A percentile compares a stretch with the other conserved stretches of the same genome.
These are phyloP conservation scores for Minunthozetes semirufus DNA, from an alignment of 2,888 invertebrate genomes.

Conservation along the genomic window DNA sequence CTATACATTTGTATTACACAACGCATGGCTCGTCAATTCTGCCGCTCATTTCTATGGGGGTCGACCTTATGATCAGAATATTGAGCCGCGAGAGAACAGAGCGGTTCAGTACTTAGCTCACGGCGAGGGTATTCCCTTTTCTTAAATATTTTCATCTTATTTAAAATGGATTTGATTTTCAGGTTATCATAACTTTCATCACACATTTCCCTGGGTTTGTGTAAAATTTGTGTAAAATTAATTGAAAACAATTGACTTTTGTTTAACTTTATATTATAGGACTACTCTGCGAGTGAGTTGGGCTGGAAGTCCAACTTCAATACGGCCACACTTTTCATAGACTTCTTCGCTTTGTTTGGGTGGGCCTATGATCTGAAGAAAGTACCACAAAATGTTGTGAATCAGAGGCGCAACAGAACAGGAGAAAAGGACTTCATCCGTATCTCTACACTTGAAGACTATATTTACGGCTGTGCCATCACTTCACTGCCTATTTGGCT, in stretches of 20 bases:
- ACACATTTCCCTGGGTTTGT: slow-evolving; percentile 48
- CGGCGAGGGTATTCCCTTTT: slow-evolving; percentile 42
- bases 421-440: not conserved
- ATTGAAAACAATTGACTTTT: not conserved
- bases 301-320: slow-evolving; percentile 47
- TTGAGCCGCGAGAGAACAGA: slow-evolving; percentile 49
- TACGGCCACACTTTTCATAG: slow-evolving; percentile 49
- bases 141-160: not conserved
- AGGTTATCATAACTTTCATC: slow-evolving; percentile 52
- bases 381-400: not conserved
- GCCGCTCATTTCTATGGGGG: slow-evolving; percentile 89
- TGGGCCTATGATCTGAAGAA: slow-evolving; percentile 47
- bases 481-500: not conserved
- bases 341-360: slow-evolving; percentile 48
- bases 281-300: slow-evolving; percentile 50
- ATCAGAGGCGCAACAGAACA: not conserved
- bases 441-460: not conserved
- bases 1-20: slow-evolving; percentile 58
- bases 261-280: slow-evolving; percentile 37
- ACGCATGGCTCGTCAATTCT: slow-evolving; percentile 90
- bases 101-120: slow-evolving; percentile 47
- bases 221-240: not conserved
- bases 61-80: slow-evolving; percentile 76
- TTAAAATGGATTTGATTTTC: not conserved
- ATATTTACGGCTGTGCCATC: not conserved